Conservation (phyloP, 2,113 vertebrate species). For the Antennarius striatus region DNA sequence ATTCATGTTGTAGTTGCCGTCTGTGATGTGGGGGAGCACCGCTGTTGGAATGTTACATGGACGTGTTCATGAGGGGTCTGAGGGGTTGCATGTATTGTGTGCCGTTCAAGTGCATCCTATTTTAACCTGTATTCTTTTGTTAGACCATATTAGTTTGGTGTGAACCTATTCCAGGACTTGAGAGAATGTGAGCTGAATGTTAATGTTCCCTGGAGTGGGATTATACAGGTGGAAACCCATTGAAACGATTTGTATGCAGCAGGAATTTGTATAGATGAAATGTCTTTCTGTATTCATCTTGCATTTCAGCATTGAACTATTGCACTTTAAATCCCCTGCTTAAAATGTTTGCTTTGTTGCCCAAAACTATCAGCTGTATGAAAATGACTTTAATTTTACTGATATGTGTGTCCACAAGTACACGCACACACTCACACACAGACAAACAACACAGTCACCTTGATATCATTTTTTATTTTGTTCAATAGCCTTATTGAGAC, state of each 20-base stretch:
- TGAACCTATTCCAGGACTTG: conserved; percentile 26
- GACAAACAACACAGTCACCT: not conserved
- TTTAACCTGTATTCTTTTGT: not conserved
- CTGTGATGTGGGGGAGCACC: not conserved
- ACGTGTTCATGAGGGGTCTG: too few relatives aligned
- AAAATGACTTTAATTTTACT: conserved; percentile 52
- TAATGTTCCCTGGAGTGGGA: conserved; percentile 46
- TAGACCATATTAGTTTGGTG: conserved; percentile 23
- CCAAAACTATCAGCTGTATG: conserved; percentile 42
- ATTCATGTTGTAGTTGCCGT: not conserved
- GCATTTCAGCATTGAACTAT: conserved; percentile 53
- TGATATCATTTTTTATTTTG: conserved; percentile 62
- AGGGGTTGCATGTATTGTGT: too few relatives aligned
- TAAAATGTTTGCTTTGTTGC: conserved; percentile 63
- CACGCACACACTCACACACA: not conserved
- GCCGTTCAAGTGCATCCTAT: too few relatives aligned
- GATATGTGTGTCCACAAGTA: conserved; percentile 18
- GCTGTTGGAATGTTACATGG: not conserved
- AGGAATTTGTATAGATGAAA: conserved; percentile 51
- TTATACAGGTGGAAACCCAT: conserved; percentile 49
- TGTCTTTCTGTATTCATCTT: conserved; percentile 68
- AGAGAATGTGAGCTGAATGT: conserved; percentile 57
- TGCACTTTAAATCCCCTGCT: conserved; percentile 54
- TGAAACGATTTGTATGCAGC: conserved; percentile 65
- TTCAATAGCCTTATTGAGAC: conserved; percentile 39